phyloP scores from a whole-genome alignment of 2,797 vertebrate species.

The Sphenopsis melanotis region DNA sequence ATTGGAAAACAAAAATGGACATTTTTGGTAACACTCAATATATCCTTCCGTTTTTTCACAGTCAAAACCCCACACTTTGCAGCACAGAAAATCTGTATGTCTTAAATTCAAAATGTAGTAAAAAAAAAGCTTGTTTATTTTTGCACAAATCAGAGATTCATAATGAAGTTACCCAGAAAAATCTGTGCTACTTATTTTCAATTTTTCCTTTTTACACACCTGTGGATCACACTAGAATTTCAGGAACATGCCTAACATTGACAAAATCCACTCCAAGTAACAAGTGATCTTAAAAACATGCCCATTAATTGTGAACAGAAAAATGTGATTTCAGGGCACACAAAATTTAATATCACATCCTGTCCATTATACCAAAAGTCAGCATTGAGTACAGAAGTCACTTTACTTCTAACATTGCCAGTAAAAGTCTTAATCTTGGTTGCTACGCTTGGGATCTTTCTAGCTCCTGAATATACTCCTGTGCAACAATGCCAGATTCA shows the following conservation, averaged over 20 bases:
- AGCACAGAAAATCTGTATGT: neutral
- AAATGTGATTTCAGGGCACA: neutral
- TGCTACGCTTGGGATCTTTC: neutral
- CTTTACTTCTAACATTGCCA: neutral
- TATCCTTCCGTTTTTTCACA: neutral
- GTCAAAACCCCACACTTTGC: neutral
- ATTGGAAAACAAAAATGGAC: neutral
- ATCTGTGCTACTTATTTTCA: neutral
- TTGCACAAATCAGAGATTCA: neutral
- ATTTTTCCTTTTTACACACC: neutral
- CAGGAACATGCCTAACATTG: neutral
- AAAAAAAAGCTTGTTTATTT: neutral
- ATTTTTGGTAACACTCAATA: neutral
- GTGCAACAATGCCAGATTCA: neutral
- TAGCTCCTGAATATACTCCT: neutral
- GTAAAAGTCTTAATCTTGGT: neutral
- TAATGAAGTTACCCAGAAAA: neutral
- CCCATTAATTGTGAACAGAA: neutral
- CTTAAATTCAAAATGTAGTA: neutral
- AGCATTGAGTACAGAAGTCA: neutral
- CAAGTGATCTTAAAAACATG: neutral
- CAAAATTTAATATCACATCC: neutral
- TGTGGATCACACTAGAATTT: neutral
- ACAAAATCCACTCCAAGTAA: neutral
- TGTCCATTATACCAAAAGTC: neutral